phyloP scores from a whole-genome alignment of 2,113 vertebrate species.

The Grus americana region DNA sequence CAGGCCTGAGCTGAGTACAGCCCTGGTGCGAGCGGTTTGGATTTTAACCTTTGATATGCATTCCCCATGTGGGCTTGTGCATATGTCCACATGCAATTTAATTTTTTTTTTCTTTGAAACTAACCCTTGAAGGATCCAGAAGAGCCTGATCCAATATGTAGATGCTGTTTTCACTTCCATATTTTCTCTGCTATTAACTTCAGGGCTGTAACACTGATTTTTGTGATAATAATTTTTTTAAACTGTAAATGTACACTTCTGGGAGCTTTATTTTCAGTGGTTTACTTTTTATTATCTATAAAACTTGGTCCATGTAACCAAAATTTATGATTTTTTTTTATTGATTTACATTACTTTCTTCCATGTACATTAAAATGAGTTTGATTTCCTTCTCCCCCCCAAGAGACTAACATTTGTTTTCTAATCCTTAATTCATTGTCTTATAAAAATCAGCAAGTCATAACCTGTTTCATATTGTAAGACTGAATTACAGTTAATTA shows the following conservation, averaged over 20 bases:
- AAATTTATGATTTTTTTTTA: neutral
- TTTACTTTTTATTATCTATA: neutral
- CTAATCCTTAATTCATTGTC: neutral
- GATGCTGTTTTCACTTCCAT: neutral
- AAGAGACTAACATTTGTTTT: neutral
- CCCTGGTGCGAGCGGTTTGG: neutral
- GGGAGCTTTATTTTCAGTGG: neutral
- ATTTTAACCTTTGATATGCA: neutral
- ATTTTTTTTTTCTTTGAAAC: neutral
- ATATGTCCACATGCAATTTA: too few species aligned
- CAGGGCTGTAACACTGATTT: neutral
- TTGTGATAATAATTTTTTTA: neutral
- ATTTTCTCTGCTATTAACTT: neutral
- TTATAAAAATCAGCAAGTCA: constrained; percentile 10
- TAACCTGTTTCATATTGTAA: neutral
- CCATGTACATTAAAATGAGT: neutral
- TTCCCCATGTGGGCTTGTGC: neutral
- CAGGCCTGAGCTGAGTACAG: neutral
- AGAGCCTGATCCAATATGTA: neutral
- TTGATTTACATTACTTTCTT: neutral
- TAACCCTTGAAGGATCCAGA: neutral
- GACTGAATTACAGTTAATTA: constrained; percentile 34
- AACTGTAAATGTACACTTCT: neutral
- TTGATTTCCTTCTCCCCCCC: neutral
- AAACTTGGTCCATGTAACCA: neutral